These are phyloP conservation scores for Tenthredo distinguenda DNA, from an alignment of 2,888 invertebrate species.

Conservation along the genomic window DNA sequence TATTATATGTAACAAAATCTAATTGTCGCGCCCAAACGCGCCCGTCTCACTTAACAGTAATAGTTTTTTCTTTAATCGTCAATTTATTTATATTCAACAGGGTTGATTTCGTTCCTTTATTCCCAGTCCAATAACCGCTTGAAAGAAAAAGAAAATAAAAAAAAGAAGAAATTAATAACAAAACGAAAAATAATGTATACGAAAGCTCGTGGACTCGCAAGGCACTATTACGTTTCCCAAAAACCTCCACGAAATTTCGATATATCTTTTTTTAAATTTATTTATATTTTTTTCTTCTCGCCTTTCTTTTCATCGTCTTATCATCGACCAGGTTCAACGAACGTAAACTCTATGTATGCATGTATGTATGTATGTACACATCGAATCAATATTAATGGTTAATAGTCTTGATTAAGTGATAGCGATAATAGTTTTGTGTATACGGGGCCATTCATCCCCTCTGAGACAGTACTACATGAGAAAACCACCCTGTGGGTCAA, in stretches of 20 bases:
- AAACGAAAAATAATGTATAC: neutral
- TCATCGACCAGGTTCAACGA: neutral
- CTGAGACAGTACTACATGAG: conserved; percentile 70
- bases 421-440: neutral
- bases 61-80: conserved; percentile 50
- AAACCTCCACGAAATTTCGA: conserved; percentile 11
- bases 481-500: conserved; percentile 82
- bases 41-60: conserved; percentile 62
- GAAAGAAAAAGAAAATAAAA: neutral
- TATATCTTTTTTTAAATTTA: neutral
- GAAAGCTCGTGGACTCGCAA: neutral
- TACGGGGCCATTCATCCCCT: neutral
- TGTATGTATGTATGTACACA: neutral
- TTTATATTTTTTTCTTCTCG: neutral
- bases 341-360: neutral
- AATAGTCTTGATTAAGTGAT: conserved; percentile 12
- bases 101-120: neutral
- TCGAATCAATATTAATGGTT: neutral
- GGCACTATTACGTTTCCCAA: conserved; percentile 18
- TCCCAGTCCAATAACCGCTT: neutral
- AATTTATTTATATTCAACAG: neutral
- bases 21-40: conserved; percentile 69
- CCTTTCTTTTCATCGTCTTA: neutral
- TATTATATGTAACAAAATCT: conserved; percentile 56
- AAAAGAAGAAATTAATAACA: neutral